Evolutionary conservation across 2,113 vertebrate species (phyloP).

Genomic region (Falco punctatus): DNA sequence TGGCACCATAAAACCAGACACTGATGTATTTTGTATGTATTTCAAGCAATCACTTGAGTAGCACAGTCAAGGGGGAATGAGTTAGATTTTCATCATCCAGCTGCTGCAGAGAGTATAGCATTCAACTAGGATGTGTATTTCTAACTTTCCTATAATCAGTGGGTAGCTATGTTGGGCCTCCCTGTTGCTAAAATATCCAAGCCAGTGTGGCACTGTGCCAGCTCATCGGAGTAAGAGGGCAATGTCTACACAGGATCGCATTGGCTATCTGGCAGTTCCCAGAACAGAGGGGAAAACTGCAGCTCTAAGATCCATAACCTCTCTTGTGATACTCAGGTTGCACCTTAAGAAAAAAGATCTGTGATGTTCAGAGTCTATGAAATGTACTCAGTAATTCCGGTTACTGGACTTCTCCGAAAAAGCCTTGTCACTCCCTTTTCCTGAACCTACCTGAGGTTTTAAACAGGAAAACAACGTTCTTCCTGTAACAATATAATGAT

Average conservation of each 20-base stretch:
- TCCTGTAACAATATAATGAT: not conserved
- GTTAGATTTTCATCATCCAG: not conserved
- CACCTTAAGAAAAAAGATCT: not conserved
- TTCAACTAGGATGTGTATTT: not conserved
- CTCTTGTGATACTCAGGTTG: not conserved
- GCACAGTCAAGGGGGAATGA: not conserved
- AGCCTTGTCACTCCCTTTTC: not conserved
- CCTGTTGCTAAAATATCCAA: not conserved
- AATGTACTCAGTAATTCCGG: not conserved
- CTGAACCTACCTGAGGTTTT: not conserved
- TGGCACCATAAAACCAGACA: not conserved
- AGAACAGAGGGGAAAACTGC: not conserved
- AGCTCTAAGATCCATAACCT: not conserved
- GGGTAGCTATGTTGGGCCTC: not conserved
- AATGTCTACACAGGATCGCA: not conserved
- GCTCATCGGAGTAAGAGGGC: not conserved
- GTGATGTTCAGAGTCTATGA: not conserved
- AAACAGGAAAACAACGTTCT: not conserved
- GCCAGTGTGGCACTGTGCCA: not conserved
- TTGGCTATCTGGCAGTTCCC: not conserved
- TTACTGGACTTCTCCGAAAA: not conserved
- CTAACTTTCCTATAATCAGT: not conserved
- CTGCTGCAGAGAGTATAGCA: not conserved
- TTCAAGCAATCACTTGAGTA: not conserved
- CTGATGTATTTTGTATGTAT: not conserved